phyloP scores from a whole-genome alignment of 2,113 vertebrate genomes.

The Oenanthe oenanthe region DNA sequence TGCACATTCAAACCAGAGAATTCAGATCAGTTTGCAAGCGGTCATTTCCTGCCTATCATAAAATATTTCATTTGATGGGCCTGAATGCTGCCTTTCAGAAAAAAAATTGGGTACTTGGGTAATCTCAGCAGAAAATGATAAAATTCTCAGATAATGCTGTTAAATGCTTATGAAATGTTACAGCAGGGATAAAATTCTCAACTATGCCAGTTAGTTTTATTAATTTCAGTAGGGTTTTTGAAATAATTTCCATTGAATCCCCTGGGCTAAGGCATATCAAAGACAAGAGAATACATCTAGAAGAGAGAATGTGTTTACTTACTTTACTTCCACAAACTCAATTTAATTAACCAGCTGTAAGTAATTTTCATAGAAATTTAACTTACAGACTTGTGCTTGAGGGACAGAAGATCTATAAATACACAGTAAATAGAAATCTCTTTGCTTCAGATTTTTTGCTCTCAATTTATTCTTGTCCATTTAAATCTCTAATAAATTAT shows the following conservation, averaged over 20 bases:
- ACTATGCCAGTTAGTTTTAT: conserved; percentile 18
- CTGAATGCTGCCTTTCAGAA: neutral
- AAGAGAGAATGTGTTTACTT: neutral
- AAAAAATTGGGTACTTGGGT: neutral
- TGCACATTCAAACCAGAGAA: neutral
- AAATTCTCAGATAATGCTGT: neutral
- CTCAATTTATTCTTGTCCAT: neutral
- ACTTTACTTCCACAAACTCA: neutral
- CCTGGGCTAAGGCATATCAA: neutral
- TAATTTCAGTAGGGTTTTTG: conserved; percentile 32
- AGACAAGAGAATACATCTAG: neutral
- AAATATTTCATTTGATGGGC: neutral
- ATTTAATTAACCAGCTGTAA: neutral
- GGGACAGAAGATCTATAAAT: neutral
- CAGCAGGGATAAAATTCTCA: neutral
- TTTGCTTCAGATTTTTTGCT: neutral
- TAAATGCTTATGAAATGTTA: neutral
- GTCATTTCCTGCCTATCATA: neutral
- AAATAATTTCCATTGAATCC: neutral
- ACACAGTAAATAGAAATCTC: accelerated
- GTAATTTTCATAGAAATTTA: neutral
- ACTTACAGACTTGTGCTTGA: neutral
- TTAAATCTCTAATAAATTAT: neutral
- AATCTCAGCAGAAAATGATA: neutral
- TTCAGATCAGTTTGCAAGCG: accelerated